These are phyloP conservation scores for Zophobas atratus DNA, from an alignment of 1,140 invertebrate species.

Conservation along the genomic window DNA sequence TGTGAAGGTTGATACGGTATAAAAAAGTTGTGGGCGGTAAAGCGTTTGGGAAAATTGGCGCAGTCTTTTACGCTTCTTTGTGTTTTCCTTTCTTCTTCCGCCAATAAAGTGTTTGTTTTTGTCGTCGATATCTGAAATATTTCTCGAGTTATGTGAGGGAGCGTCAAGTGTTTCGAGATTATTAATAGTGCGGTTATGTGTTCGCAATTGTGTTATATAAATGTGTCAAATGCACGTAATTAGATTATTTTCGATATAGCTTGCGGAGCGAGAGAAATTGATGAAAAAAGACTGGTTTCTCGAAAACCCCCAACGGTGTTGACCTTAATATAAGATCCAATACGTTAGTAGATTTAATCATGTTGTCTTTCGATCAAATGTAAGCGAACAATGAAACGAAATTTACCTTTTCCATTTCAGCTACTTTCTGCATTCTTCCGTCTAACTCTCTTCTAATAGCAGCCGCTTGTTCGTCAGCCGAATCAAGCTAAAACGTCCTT, in stretches of 20 bases:
- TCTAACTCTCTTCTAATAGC: constrained; percentile 98
- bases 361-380: constrained; percentile 46
- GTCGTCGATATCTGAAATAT: not conserved
- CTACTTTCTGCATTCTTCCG: constrained; percentile 95
- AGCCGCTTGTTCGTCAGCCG: constrained; percentile 99
- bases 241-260: constrained; percentile 33
- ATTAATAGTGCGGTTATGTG: constrained; percentile 15
- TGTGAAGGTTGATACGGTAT: constrained; percentile 2
- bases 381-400: constrained; percentile 31
- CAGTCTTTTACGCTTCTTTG: constrained; percentile 18
- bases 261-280: constrained; percentile 10
- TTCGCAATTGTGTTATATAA: constrained; percentile 24
- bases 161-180: not conserved
- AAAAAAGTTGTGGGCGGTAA: constrained; percentile 25
- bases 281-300: constrained; percentile 34
- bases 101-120: constrained; percentile 3
- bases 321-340: constrained; percentile 34
- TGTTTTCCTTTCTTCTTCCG: constrained; percentile 12
- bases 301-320: constrained; percentile 36
- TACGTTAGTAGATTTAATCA: constrained; percentile 45
- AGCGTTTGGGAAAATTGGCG: constrained; percentile 7
- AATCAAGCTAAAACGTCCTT: constrained; percentile 85
- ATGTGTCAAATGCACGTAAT: constrained; percentile 24
- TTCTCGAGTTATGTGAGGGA: not conserved
- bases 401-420: constrained; percentile 95